These are phyloP conservation scores for Leptinotarsa lineolata DNA, from an alignment of 1,140 invertebrate genomes.

Conservation along the genomic window DNA sequence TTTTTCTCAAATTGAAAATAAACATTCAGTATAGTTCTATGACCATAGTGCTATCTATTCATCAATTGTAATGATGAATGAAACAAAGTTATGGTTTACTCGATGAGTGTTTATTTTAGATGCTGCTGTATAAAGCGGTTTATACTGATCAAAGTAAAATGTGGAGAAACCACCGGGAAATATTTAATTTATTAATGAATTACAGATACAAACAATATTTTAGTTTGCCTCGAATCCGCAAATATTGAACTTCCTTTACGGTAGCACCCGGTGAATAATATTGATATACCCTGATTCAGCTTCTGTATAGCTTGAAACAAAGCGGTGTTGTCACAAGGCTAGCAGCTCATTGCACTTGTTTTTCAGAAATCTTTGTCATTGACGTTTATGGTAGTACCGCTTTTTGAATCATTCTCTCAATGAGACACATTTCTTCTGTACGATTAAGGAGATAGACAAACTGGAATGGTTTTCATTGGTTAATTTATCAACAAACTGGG, in stretches of 20 bases:
- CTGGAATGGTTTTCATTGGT: no score
- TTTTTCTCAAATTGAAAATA: no score
- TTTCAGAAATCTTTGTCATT: neutral
- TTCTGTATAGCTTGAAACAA: neutral
- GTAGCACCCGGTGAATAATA: neutral
- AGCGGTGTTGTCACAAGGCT: neutral
- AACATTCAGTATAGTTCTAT: no score
- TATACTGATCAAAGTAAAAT: neutral
- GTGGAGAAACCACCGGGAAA: neutral
- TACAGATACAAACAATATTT: neutral
- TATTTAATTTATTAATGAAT: neutral
- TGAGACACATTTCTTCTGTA: neutral
- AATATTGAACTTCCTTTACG: neutral
- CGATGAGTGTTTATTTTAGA: no score
- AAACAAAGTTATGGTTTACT: no score
- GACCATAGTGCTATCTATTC: no score
- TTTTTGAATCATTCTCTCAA: slow-evolving; percentile 1
- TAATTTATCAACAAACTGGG: no score
- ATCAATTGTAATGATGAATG: no score
- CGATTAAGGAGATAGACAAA: neutral
- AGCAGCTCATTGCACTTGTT: slow-evolving; percentile 1
- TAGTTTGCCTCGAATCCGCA: neutral
- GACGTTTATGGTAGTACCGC: neutral
- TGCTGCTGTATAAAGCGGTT: neutral
- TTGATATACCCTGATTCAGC: neutral